These are phyloP conservation scores for Rhabdophis nuchalis DNA, from an alignment of 2,797 vertebrate genomes.

Conservation along the genomic window DNA sequence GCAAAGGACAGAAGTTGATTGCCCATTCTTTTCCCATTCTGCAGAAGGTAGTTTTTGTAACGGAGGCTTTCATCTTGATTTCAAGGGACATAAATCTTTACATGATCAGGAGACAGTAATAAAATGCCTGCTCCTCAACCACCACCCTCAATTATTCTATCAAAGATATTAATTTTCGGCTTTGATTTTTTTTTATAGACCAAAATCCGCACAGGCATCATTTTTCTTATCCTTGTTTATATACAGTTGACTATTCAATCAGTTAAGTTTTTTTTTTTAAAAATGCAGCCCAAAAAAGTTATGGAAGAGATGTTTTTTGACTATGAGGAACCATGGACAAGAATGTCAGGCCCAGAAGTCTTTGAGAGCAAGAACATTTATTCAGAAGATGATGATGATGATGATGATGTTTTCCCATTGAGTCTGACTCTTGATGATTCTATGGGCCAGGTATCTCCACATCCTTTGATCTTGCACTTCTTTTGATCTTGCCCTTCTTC, in stretches of 20 bases:
- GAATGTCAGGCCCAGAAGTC: not conserved
- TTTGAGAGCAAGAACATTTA: not conserved
- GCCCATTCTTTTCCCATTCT: not conserved
- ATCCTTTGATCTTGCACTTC: not conserved
- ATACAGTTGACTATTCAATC: not conserved
- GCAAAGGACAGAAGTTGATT: not conserved
- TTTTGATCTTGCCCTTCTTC: not conserved
- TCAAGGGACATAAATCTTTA: not conserved
- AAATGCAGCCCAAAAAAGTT: not conserved
- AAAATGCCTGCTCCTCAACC: not conserved
- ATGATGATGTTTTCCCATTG: not conserved
- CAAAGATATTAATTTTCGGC: not conserved
- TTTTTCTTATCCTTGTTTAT: not conserved
- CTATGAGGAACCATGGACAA: not conserved
- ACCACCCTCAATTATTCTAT: not conserved
- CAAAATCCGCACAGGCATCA: not conserved
- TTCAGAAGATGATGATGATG: not conserved
- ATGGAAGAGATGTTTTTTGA: not conserved
- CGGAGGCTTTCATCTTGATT: not conserved
- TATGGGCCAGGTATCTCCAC: not conserved
- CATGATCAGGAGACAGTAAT: not conserved
- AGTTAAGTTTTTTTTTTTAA: not conserved
- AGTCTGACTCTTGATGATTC: not conserved
- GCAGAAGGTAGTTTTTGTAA: not conserved
- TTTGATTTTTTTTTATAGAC: not conserved